These are phyloP conservation scores for Boleophthalmus pectinirostris DNA, from an alignment of 2,113 vertebrate species.

Conservation along the genomic window DNA sequence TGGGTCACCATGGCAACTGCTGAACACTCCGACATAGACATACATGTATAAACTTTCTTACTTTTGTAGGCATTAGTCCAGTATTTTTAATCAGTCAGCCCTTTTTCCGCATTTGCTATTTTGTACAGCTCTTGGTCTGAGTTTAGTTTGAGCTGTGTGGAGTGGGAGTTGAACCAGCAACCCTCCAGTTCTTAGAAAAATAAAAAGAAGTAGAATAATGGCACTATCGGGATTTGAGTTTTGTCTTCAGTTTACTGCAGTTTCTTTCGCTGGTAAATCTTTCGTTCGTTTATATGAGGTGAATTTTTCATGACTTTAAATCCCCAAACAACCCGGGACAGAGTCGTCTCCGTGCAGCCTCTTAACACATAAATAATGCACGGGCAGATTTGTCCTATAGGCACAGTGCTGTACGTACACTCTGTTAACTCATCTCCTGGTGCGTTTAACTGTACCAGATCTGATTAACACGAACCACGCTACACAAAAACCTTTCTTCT, in stretches of 20 bases:
- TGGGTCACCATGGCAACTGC: too few relatives aligned
- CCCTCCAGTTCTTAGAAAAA: too few relatives aligned
- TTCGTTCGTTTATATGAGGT: background rate
- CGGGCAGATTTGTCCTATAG: background rate
- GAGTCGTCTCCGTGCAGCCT: background rate
- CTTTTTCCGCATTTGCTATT: too few relatives aligned
- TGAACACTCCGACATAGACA: too few relatives aligned
- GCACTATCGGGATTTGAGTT: too few relatives aligned
- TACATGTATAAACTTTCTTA: too few relatives aligned
- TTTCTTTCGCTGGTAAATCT: background rate
- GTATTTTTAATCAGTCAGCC: too few relatives aligned
- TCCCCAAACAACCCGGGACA: background rate
- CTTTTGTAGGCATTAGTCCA: too few relatives aligned
- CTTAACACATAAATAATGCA: slow-evolving; percentile 1
- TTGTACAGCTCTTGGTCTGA: too few relatives aligned
- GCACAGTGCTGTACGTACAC: background rate
- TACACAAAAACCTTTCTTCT: slow-evolving; percentile 26
- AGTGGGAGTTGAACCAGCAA: too few relatives aligned
- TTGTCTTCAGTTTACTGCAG: background rate
- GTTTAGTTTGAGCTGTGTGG: too few relatives aligned
- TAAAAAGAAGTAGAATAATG: too few relatives aligned
- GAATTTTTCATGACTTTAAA: background rate
- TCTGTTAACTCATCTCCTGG: background rate
- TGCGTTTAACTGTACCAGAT: slow-evolving; percentile 61
- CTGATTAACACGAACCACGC: slow-evolving; percentile 50